Conservation (phyloP, 2,888 invertebrate species). For the Clitarchus hookeri region DNA sequence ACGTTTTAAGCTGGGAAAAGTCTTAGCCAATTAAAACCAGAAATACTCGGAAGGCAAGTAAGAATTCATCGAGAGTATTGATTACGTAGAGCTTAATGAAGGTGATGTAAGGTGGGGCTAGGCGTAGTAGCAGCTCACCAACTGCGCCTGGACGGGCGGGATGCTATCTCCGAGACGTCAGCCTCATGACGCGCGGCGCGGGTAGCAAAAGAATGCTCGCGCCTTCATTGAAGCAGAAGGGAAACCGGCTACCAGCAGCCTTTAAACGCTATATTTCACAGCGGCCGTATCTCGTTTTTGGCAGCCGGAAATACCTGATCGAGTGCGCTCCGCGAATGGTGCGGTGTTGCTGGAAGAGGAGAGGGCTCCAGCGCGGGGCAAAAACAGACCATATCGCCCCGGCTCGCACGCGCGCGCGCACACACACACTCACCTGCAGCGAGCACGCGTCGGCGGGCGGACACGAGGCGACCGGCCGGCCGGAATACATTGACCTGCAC, state of each 20-base stretch:
- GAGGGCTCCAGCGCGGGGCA: not conserved
- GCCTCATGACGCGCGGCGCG: not conserved
- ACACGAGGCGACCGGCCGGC: not conserved
- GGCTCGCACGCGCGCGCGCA: not conserved
- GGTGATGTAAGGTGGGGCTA: not conserved
- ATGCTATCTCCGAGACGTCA: not conserved
- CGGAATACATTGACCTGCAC: conserved; percentile 14
- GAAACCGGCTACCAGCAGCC: not conserved
- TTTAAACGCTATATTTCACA: too few relatives aligned
- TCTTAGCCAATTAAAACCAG: too few relatives aligned
- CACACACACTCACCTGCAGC: not conserved
- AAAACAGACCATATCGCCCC: not conserved
- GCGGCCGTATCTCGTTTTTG: not conserved
- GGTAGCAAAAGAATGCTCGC: not conserved
- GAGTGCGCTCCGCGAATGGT: too few relatives aligned
- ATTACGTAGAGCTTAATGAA: not conserved
- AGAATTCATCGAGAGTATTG: too few relatives aligned
- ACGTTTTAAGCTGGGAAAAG: too few relatives aligned
- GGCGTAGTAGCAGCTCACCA: not conserved
- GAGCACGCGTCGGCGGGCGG: not conserved
- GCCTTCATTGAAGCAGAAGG: not conserved
- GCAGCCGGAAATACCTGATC: conserved; percentile 9
- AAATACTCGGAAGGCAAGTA: too few relatives aligned
- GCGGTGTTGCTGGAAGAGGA: too few relatives aligned
- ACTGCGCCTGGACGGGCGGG: not conserved